Evolutionary conservation across 2,113 vertebrate genomes (phyloP).

Genomic region (Cryptotis parvus): DNA sequence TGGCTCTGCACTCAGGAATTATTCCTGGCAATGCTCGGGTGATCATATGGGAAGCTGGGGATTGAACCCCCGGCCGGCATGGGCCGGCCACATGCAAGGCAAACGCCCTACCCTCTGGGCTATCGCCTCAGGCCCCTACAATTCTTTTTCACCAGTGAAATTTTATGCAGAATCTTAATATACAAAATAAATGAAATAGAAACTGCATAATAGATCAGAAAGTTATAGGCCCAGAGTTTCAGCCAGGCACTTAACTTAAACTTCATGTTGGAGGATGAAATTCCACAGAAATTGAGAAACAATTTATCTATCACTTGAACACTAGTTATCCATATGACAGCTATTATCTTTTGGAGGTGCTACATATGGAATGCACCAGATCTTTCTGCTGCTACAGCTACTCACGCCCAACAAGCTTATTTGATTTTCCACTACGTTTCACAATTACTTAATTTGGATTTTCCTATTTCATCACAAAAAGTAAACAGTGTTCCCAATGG

Average conservation of each 20-base stretch:
- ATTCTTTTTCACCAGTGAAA: too few species aligned
- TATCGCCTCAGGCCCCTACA: too few species aligned
- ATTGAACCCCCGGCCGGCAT: too few species aligned
- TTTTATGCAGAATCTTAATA: neutral
- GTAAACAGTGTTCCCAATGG: neutral
- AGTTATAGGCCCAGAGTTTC: neutral
- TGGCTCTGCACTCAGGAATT: too few species aligned
- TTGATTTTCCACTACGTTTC: constrained; percentile 3
- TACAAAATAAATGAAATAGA: neutral
- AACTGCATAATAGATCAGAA: neutral
- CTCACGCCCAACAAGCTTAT: neutral
- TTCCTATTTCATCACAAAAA: constrained; percentile 26
- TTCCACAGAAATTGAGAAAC: neutral
- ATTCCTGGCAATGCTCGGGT: too few species aligned
- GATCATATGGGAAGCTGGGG: too few species aligned
- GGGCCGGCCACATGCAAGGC: too few species aligned
- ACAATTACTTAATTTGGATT: neutral
- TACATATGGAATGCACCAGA: neutral
- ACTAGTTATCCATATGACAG: too few species aligned
- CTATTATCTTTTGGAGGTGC: neutral
- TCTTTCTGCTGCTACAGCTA: neutral
- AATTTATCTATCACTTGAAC: neutral
- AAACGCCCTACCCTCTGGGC: too few species aligned
- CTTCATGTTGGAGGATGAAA: neutral
- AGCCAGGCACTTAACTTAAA: neutral